Evolutionary conservation across 1,140 invertebrate species (phyloP), one percentile per base, ranked within the genome.

Genomic region (Drosophila tsacasi): DNA sequence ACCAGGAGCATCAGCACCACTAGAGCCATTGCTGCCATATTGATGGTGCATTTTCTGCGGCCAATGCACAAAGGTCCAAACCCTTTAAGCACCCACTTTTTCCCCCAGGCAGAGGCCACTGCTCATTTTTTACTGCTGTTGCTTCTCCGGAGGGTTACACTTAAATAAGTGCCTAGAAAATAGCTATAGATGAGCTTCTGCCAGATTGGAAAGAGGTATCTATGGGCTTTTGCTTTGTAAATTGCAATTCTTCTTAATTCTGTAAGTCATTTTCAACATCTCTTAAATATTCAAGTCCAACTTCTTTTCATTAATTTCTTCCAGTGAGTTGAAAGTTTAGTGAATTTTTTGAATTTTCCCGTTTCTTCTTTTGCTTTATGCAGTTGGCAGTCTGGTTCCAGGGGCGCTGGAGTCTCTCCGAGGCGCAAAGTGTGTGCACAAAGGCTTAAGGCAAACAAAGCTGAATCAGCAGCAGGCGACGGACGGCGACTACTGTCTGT

Each of bases 401-500:
- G 52, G 37, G 46, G 39, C 52, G 49, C 44, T 52, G 35, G 35
- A 47, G 50, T 57, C 68, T 76, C 84, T 76, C 84, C 63, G 67
- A 89, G 81, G 85, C 72, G 78, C 81, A 86, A 91, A 91, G 91
- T 91, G 83, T 91, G 86, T 91, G 87, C 89, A 89, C 87, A 91
- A 91, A 87, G 87, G 87, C 87, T 91, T 91, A 91, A 82, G 83
- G 83, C 87, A 91, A 91, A 91, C 87, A 91, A 91, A 91, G 87
- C 87, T 91, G 87, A 91, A 87, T 91, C 87, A 91, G 87, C 87
- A 87, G 79, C 54, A 55, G 54, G 54, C 32, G 71, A 63, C 68
- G 65, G 30, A 63, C 54, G 60, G 58, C 79, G 57, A 39, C 63
- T 79, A 75, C 69, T 79, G 76, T 73, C 75, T 61, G 61, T 76